Conservation (phyloP, 2,888 invertebrate species). For the Hyppa rectilinea region DNA sequence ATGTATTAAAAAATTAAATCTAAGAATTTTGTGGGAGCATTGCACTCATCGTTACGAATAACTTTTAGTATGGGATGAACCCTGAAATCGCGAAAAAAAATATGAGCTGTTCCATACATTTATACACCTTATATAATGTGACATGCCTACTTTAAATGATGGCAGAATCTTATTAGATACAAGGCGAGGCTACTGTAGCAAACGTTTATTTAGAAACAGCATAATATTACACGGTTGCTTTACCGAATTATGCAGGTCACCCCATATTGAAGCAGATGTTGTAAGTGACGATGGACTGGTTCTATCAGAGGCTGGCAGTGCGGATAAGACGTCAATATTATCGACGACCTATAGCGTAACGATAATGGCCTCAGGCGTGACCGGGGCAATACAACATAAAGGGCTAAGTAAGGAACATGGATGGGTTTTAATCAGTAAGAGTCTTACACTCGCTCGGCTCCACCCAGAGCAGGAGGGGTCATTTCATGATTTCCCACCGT, state of each 20-base stretch:
- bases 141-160: constrained; percentile 45
- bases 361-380: neutral
- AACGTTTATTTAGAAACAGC: constrained; percentile 47
- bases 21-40: too few species aligned
- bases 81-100: too few species aligned
- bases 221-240: constrained; percentile 42
- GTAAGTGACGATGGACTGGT: constrained; percentile 7
- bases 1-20: too few species aligned
- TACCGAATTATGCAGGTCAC: constrained; percentile 48
- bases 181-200: constrained; percentile 40
- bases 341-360: neutral
- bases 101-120: too few species aligned
- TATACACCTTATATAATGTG: constrained; percentile 2
- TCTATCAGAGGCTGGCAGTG: neutral
- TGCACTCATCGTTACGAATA: too few species aligned
- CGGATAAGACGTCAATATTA: neutral
- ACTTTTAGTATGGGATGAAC: too few species aligned
- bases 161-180: constrained; percentile 48
- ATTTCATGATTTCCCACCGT: too few species aligned
- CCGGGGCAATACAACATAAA: too few species aligned
- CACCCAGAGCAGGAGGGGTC: too few species aligned
- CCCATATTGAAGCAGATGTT: constrained; percentile 27
- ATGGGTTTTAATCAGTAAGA: too few species aligned
- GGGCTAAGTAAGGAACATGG: too few species aligned
- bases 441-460: too few species aligned